Percentiles rank a stretch among this genome's conserved stretches.
Conservation (phyloP, 2,797 vertebrate species). For the Alosa sapidissima region DNA sequence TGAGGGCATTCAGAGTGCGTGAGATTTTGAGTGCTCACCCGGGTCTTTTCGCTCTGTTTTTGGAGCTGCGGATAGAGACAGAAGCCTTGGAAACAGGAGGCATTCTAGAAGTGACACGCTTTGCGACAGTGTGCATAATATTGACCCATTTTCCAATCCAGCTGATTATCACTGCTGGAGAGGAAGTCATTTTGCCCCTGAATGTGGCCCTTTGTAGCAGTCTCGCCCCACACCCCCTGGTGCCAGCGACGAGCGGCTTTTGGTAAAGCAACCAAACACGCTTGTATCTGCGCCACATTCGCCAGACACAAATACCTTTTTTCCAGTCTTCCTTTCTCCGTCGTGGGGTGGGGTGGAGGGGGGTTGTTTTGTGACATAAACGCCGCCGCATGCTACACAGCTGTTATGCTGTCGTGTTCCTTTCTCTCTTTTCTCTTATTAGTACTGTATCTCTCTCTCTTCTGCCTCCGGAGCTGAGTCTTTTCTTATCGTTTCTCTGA, state of each 20-base stretch:
- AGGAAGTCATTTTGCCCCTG: slow-evolving; percentile 46
- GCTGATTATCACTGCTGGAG: slow-evolving; percentile 54
- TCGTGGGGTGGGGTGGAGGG: not conserved
- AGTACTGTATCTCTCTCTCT: not conserved
- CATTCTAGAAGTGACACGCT: slow-evolving; percentile 38
- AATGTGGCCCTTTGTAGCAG: slow-evolving; percentile 26
- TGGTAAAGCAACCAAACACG: not conserved
- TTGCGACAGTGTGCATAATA: slow-evolving; percentile 39
- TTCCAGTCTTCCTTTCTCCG: not conserved
- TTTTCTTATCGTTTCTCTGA: not conserved
- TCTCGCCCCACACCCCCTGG: slow-evolving; percentile 12
- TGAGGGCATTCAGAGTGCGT: not conserved
- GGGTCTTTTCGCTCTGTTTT: not conserved
- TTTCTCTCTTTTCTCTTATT: not conserved
- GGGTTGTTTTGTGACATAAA: not conserved
- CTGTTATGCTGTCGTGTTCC: not conserved
- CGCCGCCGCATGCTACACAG: slow-evolving; percentile 10
- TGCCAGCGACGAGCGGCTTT: not conserved
- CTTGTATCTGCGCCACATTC: not conserved
- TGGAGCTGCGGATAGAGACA: not conserved
- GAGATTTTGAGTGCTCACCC: not conserved
- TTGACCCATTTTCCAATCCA: slow-evolving; percentile 61
- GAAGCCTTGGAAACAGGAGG: slow-evolving; percentile 30
- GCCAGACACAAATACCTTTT: not conserved
- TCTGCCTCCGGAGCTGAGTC: not conserved